Evolutionary conservation across 2,113 vertebrate genomes (phyloP).

Genomic region (Catharus bicknelli): DNA sequence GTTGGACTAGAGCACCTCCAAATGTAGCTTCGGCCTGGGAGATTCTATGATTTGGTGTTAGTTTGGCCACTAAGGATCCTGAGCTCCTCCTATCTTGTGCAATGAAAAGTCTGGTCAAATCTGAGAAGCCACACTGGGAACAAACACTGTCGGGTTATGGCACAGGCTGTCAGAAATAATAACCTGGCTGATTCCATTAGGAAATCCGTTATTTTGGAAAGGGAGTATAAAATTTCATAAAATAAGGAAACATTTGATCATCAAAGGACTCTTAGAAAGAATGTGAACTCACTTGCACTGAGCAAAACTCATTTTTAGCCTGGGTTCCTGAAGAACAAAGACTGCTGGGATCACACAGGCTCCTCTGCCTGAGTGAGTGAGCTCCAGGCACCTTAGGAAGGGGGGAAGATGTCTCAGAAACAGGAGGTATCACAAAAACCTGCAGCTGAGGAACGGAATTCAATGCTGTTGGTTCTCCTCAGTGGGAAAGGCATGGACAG

Average conservation of each 20-base stretch:
- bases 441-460: not conserved
- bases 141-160: not conserved
- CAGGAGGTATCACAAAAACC: not conserved
- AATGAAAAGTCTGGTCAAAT: not conserved
- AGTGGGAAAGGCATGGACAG: not conserved
- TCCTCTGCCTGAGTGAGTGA: not conserved
- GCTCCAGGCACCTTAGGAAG: not conserved
- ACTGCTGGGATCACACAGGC: not conserved
- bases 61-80: not conserved
- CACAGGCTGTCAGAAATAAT: not conserved
- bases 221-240: not conserved
- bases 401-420: not conserved
- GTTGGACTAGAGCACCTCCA: not conserved
- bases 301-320: slow-evolving; percentile 32
- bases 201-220: slow-evolving; percentile 32
- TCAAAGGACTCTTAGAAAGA: slow-evolving; percentile 36
- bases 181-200: not conserved
- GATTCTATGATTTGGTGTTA: not conserved
- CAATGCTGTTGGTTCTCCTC: not conserved
- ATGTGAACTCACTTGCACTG: slow-evolving; percentile 22
- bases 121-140: not conserved
- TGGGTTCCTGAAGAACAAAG: slow-evolving; percentile 13
- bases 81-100: not conserved
- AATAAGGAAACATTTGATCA: slow-evolving; percentile 43
- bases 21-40: not conserved